Conservation (phyloP, 2,113 vertebrate genomes). For the Spheniscus mendiculus region DNA sequence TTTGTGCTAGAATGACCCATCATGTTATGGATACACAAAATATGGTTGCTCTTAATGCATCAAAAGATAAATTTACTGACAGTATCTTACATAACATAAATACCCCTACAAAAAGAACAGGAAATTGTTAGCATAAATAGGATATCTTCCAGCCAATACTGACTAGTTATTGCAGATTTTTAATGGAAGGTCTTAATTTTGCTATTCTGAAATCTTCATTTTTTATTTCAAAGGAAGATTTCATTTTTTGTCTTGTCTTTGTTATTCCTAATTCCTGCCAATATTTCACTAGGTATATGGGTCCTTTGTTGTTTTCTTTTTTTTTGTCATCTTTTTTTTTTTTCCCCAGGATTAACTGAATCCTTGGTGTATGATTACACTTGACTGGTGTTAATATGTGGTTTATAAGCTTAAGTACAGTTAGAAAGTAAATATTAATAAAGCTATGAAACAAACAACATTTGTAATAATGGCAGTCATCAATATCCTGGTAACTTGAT, state of each 20-base stretch:
- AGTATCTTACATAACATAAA: background rate
- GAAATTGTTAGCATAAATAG: background rate
- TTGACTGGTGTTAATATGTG: background rate
- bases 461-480: no score
- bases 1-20: background rate
- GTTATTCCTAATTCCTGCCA: background rate
- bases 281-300: background rate
- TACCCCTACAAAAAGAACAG: background rate
- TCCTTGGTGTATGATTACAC: background rate
- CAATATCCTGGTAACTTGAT: background rate
- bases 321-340: background rate
- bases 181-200: background rate
- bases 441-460: background rate
- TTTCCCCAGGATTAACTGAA: background rate
- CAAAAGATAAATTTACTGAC: background rate
- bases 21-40: background rate
- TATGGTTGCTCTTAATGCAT: background rate
- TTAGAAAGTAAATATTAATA: background rate
- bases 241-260: background rate
- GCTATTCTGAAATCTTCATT: background rate
- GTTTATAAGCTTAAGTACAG: background rate
- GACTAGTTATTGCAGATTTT: background rate
- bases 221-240: background rate
- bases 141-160: background rate
- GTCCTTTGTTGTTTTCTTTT: background rate